Evolutionary conservation across 2,888 invertebrate species (phyloP).

Genomic region (Diploptera punctata): DNA sequence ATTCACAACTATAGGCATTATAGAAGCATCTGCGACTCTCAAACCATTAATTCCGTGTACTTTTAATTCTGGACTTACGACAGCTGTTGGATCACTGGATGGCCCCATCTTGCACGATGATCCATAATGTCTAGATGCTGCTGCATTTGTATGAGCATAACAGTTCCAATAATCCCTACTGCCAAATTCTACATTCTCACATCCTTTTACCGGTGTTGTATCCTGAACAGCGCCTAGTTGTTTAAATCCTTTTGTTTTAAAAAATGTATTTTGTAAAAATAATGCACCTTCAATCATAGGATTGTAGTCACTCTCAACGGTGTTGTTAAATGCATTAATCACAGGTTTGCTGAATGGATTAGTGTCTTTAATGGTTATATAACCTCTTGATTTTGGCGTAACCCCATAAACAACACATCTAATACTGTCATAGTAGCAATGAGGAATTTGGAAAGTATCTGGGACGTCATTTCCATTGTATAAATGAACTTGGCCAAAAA

Average conservation of each 20-base stretch:
- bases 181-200: constrained; percentile 57
- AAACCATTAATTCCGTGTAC: constrained; percentile 67
- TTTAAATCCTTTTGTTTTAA: constrained; percentile 60
- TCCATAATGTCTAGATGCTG: constrained; percentile 83
- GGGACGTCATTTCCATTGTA: not conserved
- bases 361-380: constrained; percentile 65
- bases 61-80: constrained; percentile 72
- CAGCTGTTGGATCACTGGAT: constrained; percentile 70
- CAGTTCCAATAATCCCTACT: constrained; percentile 80
- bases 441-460: not conserved
- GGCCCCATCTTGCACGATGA: constrained; percentile 88
- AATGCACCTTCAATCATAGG: constrained; percentile 68
- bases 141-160: constrained; percentile 71
- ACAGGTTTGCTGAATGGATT: constrained; percentile 75
- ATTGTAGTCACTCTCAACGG: constrained; percentile 69
- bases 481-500: not conserved
- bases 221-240: constrained; percentile 63
- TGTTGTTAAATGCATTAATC: constrained; percentile 79
- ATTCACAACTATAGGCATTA: constrained; percentile 62
- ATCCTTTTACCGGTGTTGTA: constrained; percentile 59
- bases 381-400: constrained; percentile 68
- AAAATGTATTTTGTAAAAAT: constrained; percentile 63
- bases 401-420: not conserved
- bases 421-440: not conserved
- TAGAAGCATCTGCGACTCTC: constrained; percentile 64